phyloP scores from a whole-genome alignment of 2,113 vertebrate species.

The Etia nguti region DNA sequence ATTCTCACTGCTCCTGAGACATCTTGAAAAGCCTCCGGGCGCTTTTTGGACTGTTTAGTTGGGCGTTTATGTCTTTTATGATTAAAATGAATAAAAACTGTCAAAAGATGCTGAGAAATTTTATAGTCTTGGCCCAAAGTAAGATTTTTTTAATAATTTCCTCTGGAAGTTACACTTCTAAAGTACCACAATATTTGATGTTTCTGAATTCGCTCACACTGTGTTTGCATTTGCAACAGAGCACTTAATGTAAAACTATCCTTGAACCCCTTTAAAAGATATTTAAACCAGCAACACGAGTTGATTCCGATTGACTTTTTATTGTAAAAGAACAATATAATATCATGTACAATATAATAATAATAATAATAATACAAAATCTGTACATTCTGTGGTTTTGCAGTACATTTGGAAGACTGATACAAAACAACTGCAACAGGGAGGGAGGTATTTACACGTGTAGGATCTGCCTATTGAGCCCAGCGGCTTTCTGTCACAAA shows the following conservation, averaged over 20 bases:
- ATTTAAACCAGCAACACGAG: background rate
- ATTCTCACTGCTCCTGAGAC: accelerated
- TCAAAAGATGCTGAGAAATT: background rate
- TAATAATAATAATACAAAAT: slow-evolving; percentile 85
- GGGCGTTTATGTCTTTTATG: background rate
- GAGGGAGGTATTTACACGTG: slow-evolving; percentile 65
- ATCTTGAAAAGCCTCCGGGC: background rate
- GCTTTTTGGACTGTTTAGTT: background rate
- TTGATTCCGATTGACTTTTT: slow-evolving; percentile 72
- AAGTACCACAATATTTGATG: background rate
- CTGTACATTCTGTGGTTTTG: slow-evolving; percentile 95
- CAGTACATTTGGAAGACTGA: slow-evolving; percentile 96
- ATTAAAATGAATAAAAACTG: background rate
- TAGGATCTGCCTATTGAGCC: slow-evolving; percentile 24
- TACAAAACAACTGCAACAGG: slow-evolving; percentile 84
- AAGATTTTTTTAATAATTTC: background rate
- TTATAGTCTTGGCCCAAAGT: background rate
- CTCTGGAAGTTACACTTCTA: accelerated
- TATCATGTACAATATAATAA: slow-evolving; percentile 88
- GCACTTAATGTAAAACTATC: background rate
- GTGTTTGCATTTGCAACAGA: background rate
- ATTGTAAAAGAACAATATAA: slow-evolving; percentile 97
- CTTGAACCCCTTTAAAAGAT: accelerated
- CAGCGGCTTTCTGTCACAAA: slow-evolving; percentile 15
- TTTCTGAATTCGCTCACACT: background rate